Base-by-base conservation (phyloP, 2,888 invertebrate genomes). In the Rhabditoides inermis region DNA sequence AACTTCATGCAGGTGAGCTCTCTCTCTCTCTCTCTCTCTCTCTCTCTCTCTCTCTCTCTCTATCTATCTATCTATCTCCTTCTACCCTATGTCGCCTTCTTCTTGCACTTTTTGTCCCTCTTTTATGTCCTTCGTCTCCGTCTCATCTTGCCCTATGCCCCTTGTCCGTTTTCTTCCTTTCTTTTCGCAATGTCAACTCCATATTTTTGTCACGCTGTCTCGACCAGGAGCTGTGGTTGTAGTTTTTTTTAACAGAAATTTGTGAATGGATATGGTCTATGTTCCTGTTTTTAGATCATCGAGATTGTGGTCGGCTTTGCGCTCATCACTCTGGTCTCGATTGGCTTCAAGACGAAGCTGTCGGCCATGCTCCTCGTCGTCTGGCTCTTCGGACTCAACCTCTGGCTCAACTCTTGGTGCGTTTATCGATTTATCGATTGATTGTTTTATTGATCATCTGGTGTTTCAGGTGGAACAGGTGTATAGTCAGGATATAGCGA, bases 301-400 rank as follows among this genome's bases (percentile, higher is more conserved):
- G 88, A 92, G 81, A 90, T 94, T 79, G 82, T 95, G 61, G 82
- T 95, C 54, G 95, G 75, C 61, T 88, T 90, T 70, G 85, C 87
- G 59, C 83, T 99, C 60, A 98, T 99, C 88, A 84, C 92, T 62
- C 82, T 92, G 58, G 92, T 99, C 61, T 90, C 91, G 45, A 84
- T 99, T 63, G 98, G 98, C 51, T 95, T 89, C 82, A 98, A 98
- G 81, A 98, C 98, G 40, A 98, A 98, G 82, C 83, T 98, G 73
- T 91, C 92, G 52, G 92, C 98, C 36, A 83, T 98, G 61, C 85
- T 91, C 76, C 83, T 99, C 63, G 94, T 95, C 48, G 78, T 88
- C 46, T 85, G 95, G 79, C 83, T 99, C 48, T 75, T 75, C 61
- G 82, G 85, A 42, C 84, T 98, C 72, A 99, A 99, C 81, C 83